These are phyloP conservation scores for Embidobia sp. DNA, from an alignment of 2,888 invertebrate species.

Conservation along the genomic window DNA sequence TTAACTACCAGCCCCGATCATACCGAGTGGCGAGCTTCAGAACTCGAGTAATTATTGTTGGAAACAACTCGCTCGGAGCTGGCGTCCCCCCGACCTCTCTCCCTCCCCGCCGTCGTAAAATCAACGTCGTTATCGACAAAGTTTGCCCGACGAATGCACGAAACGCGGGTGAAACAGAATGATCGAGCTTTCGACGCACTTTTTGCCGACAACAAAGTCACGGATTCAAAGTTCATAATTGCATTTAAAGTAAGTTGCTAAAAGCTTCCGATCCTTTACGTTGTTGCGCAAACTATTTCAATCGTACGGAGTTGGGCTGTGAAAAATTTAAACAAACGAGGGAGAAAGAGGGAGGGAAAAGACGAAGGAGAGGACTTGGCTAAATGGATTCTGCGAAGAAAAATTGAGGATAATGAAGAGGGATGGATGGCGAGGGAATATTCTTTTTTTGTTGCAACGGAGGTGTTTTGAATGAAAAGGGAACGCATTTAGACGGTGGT, in stretches of 20 bases:
- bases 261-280: constrained; percentile 52
- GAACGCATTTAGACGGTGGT: no score
- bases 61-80: constrained; percentile 72
- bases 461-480: no score
- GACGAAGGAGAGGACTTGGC: neutral
- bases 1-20: constrained; percentile 67
- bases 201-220: constrained; percentile 58
- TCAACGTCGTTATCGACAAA: constrained; percentile 64
- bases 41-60: constrained; percentile 78
- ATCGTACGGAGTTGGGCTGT: constrained; percentile 15
- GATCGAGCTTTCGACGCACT: constrained; percentile 61
- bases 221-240: constrained; percentile 60
- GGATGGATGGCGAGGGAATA: no score
- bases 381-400: no score
- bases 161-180: constrained; percentile 55
- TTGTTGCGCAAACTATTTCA: constrained; percentile 54
- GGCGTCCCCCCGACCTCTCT: constrained; percentile 18
- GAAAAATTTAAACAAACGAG: constrained; percentile 7
- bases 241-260: constrained; percentile 58
- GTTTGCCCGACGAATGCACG: constrained; percentile 58
- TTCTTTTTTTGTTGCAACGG: no score
- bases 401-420: no score
- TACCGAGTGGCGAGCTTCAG: constrained; percentile 72
- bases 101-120: constrained; percentile 34
- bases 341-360: neutral